Evolutionary conservation across 2,797 vertebrate genomes (phyloP).

Genomic region (Phoeniculus purpureus): DNA sequence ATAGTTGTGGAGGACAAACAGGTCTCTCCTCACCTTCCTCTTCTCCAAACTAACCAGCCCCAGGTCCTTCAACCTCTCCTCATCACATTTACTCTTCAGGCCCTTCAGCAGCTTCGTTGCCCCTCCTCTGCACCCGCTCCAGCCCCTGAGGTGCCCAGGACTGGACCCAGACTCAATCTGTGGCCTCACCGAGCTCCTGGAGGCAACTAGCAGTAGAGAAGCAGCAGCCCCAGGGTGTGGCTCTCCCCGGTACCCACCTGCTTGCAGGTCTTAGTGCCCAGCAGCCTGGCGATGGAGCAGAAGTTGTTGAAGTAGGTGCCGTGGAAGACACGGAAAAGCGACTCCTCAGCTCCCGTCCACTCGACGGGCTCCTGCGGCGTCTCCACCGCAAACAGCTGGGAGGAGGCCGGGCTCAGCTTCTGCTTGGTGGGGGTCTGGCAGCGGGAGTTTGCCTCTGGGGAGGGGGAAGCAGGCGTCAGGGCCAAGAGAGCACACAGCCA

Average conservation of each 20-base stretch:
- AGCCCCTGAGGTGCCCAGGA: no score
- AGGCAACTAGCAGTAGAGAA: neutral
- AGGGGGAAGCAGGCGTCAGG: neutral
- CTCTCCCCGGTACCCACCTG: conserved; percentile 79
- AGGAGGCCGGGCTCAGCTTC: conserved; percentile 82
- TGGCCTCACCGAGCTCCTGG: fast-evolving
- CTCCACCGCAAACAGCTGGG: conserved; percentile 81
- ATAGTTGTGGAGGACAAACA: no score
- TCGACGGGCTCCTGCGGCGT: conserved; percentile 82
- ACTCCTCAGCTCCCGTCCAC: conserved; percentile 95
- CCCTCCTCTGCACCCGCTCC: no score
- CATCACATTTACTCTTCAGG: no score
- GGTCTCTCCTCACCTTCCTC: no score
- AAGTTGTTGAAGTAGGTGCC: conserved; percentile 99
- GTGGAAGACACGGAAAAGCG: conserved; percentile 94
- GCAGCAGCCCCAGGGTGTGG: no score
- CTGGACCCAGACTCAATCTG: no score
- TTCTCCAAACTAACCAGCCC: no score
- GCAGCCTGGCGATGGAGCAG: conserved; percentile 94
- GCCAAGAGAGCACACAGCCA: neutral
- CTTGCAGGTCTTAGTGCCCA: conserved; percentile 95
- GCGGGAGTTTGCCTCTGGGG: conserved; percentile 91
- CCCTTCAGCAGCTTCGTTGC: no score
- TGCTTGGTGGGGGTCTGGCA: conserved; percentile 94
- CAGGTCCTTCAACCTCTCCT: no score